Evolutionary conservation across 2,113 vertebrate genomes (phyloP), one percentile per base, ranked within the genome.

Genomic region (Apodemus speciosus): DNA sequence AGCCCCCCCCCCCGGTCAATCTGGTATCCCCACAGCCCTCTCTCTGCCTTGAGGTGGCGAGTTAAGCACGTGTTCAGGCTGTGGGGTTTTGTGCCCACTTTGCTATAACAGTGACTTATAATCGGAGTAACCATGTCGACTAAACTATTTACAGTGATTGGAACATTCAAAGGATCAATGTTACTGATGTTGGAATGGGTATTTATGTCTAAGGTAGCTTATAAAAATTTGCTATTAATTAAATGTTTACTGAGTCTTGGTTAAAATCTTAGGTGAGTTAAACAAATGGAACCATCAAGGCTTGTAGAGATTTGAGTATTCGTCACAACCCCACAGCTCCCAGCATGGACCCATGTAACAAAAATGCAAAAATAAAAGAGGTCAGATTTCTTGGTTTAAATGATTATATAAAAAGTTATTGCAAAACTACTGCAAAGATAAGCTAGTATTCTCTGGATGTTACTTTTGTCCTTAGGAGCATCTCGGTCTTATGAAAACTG

Each of bases 121-220:
- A 75, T 2, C 60, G 66, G 38, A 58, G 77, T 80, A 27, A 27
- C 51, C 69, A 51, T 43, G 6, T 68, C 89, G 91, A 91, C 90
- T 46, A 60, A 85, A 88, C 38, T 76, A 68, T 32, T 62, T 79
- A 68, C 64, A 27, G 35, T 76, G 5, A 51, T 91, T 93, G 84
- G 56, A 92, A 92, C 56, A 30, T 13, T 68, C 68, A 75, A 93
- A 89, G n/a, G 3, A 90, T 83, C 25, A 77, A 20, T n/a, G 87
- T 72, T 79, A 94, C 51, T 68, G 69, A 93, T 90, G 71, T 81
- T 64, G 38, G 73, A 83, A 94, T 64, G 87, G 51, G 15, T 68
- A 72, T 79, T 77, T 94, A 62, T 76, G 40, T 73, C 94, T 89
- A 92, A 93, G 69, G 69, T 27, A 87, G 58, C 56, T 95, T 75